Base-by-base conservation (phyloP, 2,113 vertebrate species). In the Vulpes vulpes region DNA sequence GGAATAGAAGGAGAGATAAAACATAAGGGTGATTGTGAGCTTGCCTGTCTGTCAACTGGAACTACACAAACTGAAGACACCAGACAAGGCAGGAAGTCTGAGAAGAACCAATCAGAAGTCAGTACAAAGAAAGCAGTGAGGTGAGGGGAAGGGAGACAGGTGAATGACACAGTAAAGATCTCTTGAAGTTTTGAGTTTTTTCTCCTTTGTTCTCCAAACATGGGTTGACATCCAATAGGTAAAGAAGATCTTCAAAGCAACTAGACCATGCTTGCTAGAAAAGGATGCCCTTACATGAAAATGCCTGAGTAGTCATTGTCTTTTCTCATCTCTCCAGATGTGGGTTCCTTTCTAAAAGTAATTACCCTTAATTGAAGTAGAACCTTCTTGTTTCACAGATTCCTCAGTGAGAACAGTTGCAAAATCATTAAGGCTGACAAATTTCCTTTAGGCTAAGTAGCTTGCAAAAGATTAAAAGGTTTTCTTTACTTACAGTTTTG, bases 401-500 rank as follows among this genome's bases (percentile, higher is more conserved):
- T 86, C 43, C 84, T 97, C n/a, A 51, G n/a, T 83, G 76, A 86
- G 30, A 94, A 76, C 7, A 73, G 16, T 94, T 92, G 43, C 86
- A 71, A 89, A 94, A 60, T 95, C 49, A 73, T 71, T 11, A 91
- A 94, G 51, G 51, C 73, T 94, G 88, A 55, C 55, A 96, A 65
- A 57, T 67, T 90, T 90, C 69, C 55, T 83, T 89, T 64, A 96
- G 30, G 57, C n/a, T 86, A 86, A 94, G 87, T 76, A 94, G 76
- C 59, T 71, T 35, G 23, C 3, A 81, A 80, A 84, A 35, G 73
- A 83, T 53, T 74, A 32, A 95, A 97, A 93, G 27, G 9, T 15
- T 93, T 90, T 9, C 64, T 89, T 94, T 89, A 86, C 69, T 98
- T 94, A 95, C 4, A 84, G 14, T 78, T 93, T 95, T 81, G 62